These are phyloP conservation scores for Chondrosia reniformis DNA, from an alignment of 37 sponge, comb jelly and placozoan species.

Conservation along the genomic window DNA sequence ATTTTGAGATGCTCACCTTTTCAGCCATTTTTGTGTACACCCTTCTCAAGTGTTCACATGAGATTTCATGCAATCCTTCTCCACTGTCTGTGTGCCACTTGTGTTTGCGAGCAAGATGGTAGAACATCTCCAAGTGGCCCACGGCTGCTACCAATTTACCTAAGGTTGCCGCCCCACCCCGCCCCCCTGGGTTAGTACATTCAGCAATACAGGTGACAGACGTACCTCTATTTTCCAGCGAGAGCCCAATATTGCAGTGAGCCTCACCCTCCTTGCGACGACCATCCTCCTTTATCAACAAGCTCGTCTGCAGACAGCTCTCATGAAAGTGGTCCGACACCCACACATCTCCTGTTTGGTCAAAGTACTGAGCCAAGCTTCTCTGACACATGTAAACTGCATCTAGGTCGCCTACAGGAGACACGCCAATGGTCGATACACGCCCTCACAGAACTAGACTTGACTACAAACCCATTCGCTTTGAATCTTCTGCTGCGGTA, in stretches of 20 bases:
- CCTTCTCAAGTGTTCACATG: conserved; percentile 73
- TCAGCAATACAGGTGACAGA: not conserved
- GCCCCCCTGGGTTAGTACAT: not conserved
- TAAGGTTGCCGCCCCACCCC: not conserved
- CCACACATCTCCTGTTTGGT: conserved; percentile 70
- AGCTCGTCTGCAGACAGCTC: conserved; percentile 68
- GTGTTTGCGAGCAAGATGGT: conserved; percentile 49
- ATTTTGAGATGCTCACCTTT: conserved; percentile 24
- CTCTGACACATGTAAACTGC: conserved; percentile 54
- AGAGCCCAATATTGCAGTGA: conserved; percentile 74
- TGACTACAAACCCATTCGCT: conserved; percentile 3
- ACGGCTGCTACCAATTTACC: conserved; percentile 61
- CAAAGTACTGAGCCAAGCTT: conserved; percentile 75
- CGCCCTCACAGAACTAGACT: not conserved
- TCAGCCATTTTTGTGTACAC: conserved; percentile 80
- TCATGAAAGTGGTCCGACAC: conserved; percentile 81
- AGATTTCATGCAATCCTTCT: conserved; percentile 60
- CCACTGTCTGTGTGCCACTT: conserved; percentile 82
- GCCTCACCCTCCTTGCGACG: conserved; percentile 78
- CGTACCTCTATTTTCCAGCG: conserved; percentile 76
- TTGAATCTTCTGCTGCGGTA: not conserved
- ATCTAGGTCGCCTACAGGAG: conserved; percentile 71
- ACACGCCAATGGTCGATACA: not conserved
- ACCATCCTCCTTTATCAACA: conserved; percentile 53
- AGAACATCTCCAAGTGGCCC: conserved; percentile 61